A percentile compares a stretch with the other conserved stretches of the same genome.
phyloP scores from a whole-genome alignment of 1,140 invertebrate species.

The Aphis craccivora region DNA sequence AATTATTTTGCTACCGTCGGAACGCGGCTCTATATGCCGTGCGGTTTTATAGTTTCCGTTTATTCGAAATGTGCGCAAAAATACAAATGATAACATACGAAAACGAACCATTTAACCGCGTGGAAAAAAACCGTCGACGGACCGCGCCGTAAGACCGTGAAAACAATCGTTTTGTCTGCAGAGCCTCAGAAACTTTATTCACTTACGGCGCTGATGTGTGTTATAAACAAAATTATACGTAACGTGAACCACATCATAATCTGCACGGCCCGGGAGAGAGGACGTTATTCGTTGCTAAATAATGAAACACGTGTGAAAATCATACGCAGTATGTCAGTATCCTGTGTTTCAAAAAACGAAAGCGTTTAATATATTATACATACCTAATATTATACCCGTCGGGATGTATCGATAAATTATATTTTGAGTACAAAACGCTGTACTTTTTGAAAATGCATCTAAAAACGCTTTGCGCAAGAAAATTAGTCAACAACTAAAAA shows the following conservation, averaged over 20 bases:
- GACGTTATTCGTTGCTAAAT: background rate
- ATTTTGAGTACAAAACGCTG: too few relatives aligned
- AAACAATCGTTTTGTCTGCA: slow-evolving; percentile 1
- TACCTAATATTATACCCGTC: too few relatives aligned
- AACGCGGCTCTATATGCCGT: background rate
- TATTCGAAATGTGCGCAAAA: background rate
- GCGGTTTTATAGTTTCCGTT: background rate
- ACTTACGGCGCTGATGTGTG: background rate
- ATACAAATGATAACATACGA: background rate
- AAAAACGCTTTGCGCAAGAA: too few relatives aligned
- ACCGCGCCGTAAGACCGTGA: background rate
- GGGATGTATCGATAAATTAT: too few relatives aligned
- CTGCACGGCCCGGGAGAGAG: background rate
- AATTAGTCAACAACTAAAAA: too few relatives aligned
- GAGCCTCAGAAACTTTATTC: background rate
- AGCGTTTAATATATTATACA: background rate
- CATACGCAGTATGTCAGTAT: too few relatives aligned
- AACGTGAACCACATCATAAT: background rate
- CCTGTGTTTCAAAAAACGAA: background rate
- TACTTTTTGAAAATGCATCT: too few relatives aligned
- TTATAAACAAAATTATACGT: background rate
- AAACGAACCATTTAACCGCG: background rate
- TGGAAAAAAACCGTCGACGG: background rate
- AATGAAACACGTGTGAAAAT: background rate
- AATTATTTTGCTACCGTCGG: too few relatives aligned